These are phyloP conservation scores for Eupristina koningsbergeri DNA, from an alignment of 1,140 invertebrate genomes.

Conservation along the genomic window DNA sequence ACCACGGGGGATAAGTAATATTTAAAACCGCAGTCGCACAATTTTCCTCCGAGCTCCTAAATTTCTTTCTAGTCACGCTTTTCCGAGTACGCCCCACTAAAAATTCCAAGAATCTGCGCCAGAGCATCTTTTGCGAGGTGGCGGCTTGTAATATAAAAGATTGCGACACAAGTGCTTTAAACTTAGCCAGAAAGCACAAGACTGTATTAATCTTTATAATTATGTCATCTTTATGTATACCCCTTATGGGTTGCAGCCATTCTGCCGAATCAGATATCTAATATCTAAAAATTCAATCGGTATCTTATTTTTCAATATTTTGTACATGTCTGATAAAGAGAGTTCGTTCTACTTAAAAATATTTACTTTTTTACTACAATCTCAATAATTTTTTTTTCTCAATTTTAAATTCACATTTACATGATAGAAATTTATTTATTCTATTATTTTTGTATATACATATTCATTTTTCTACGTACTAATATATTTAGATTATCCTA, in stretches of 20 bases:
- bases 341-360: no score
- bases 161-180: conserved; percentile 52
- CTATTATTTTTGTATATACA: no score
- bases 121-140: conserved; percentile 55
- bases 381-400: no score
- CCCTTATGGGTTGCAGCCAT: neutral
- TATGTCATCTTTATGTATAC: conserved; percentile 67
- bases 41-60: conserved; percentile 56
- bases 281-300: neutral
- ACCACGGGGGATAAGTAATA: conserved; percentile 63
- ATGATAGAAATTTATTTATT: no score
- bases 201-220: conserved; percentile 68
- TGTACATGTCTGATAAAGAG: neutral
- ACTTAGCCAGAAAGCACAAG: conserved; percentile 60
- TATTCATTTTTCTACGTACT: no score
- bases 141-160: conserved; percentile 63
- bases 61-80: conserved; percentile 63
- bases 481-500: no score
- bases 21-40: conserved; percentile 59
- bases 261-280: neutral
- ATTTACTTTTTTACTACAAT: no score
- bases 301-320: neutral
- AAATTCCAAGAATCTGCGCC: conserved; percentile 27
- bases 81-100: conserved; percentile 10
- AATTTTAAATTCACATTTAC: no score